These are phyloP conservation scores for Dorcus parallelipipedus DNA, from an alignment of 2,888 invertebrate species.

Conservation along the genomic window DNA sequence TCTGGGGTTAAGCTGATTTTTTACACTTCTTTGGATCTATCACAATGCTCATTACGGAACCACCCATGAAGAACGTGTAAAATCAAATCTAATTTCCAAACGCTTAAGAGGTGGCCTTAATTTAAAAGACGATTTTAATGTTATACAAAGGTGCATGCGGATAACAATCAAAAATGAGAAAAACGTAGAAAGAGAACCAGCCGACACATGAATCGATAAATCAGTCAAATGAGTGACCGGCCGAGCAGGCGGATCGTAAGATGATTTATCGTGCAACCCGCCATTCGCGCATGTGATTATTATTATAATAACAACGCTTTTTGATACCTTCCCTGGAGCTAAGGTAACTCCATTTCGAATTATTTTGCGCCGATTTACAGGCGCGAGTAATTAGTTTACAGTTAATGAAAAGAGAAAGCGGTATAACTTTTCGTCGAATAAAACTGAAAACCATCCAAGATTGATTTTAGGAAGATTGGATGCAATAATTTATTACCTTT, in stretches of 20 bases:
- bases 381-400: not conserved
- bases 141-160: no score
- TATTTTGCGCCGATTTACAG: constrained; percentile 13
- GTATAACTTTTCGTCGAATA: constrained; percentile 6
- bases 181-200: constrained; percentile 7
- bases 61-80: constrained; percentile 14
- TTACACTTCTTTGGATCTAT: constrained; percentile 16
- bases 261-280: constrained; percentile 47
- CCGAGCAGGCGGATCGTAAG: constrained; percentile 45
- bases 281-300: constrained; percentile 49
- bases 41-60: constrained; percentile 16
- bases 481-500: not conserved
- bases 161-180: constrained; percentile 4
- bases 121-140: no score
- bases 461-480: constrained; percentile 2
- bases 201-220: constrained; percentile 39
- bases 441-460: constrained; percentile 3
- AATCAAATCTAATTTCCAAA: not conserved
- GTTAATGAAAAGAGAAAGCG: constrained; percentile 2
- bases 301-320: constrained; percentile 48
- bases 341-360: constrained; percentile 32
- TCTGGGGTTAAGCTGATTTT: constrained; percentile 18
- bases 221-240: constrained; percentile 48
- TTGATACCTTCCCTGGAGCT: constrained; percentile 42
- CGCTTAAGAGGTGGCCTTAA: no score